phyloP scores from a whole-genome alignment of 2,113 vertebrate genomes.

The Collichthys lucidus region DNA sequence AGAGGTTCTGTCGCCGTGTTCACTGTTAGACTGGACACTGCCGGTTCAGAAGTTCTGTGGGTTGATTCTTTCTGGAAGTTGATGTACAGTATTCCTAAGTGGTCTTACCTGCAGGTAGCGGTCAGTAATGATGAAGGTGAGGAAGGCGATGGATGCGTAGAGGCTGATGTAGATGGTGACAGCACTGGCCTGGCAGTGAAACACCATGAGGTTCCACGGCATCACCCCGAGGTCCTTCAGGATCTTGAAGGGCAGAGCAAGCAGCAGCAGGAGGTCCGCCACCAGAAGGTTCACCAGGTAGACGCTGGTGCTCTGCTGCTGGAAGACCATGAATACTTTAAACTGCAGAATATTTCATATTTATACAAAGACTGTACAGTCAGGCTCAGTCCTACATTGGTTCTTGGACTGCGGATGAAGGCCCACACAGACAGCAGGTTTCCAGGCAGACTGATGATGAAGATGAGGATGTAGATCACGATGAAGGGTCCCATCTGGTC shows the following conservation, averaged over 20 bases:
- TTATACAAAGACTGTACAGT: too few relatives aligned
- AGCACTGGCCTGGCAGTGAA: slow-evolving; percentile 79
- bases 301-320: slow-evolving; percentile 82
- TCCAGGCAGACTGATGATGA: slow-evolving; percentile 86
- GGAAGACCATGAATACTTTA: too few relatives aligned
- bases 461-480: slow-evolving; percentile 89
- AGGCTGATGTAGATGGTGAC: slow-evolving; percentile 82
- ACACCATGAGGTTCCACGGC: slow-evolving; percentile 76
- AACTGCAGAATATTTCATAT: too few relatives aligned
- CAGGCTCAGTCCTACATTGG: slow-evolving; percentile 38
- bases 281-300: slow-evolving; percentile 85
- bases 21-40: too few relatives aligned
- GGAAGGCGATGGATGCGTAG: slow-evolving; percentile 80
- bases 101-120: slow-evolving; percentile 72
- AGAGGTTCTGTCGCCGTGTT: too few relatives aligned
- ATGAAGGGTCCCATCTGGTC: slow-evolving; percentile 85
- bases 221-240: slow-evolving; percentile 69
- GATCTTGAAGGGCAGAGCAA: slow-evolving; percentile 81
- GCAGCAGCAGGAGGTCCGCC: slow-evolving; percentile 78
- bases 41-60: too few relatives aligned
- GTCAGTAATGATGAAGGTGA: slow-evolving; percentile 78
- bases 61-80: too few relatives aligned
- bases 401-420: slow-evolving; percentile 79
- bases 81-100: too few relatives aligned
- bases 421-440: slow-evolving; percentile 88